Evolutionary conservation across 1,140 invertebrate species (phyloP).

Genomic region (Lepidurus apus): DNA sequence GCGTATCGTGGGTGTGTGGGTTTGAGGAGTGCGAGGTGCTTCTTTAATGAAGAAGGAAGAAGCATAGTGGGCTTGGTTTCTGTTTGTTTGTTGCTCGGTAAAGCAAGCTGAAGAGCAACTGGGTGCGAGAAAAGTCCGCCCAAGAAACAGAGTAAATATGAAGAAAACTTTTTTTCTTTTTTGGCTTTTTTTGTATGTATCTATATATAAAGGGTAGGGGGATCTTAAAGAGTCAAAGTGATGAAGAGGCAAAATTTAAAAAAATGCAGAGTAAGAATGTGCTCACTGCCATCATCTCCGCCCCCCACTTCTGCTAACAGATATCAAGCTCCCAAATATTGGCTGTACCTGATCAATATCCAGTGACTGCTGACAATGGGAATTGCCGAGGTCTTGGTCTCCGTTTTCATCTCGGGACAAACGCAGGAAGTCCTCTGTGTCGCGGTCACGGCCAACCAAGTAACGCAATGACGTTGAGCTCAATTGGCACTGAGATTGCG

Average conservation of each 20-base stretch:
- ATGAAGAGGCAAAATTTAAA: too few relatives aligned
- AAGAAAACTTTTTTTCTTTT: too few relatives aligned
- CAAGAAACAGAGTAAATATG: not conserved
- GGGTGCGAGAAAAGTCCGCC: not conserved
- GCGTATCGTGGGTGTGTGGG: not conserved
- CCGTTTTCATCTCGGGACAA: not conserved
- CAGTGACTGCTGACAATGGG: constrained; percentile 13
- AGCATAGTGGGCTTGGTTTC: not conserved
- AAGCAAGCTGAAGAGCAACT: not conserved
- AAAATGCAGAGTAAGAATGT: not conserved
- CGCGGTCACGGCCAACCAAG: constrained; percentile 8
- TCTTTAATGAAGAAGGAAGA: not conserved
- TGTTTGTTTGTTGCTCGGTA: not conserved
- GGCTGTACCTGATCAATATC: constrained; percentile 5
- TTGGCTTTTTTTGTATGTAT: too few relatives aligned
- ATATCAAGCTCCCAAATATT: constrained; percentile 14
- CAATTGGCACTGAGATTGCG: constrained; percentile 15
- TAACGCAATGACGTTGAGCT: constrained; percentile 14
- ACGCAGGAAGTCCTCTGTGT: not conserved
- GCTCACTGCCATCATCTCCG: not conserved
- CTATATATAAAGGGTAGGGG: too few relatives aligned
- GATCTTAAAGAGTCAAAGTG: too few relatives aligned
- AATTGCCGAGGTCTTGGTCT: constrained; percentile 14
- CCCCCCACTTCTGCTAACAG: not conserved
- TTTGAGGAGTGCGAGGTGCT: not conserved